A percentile compares a stretch with the other conserved stretches of the same genome.
phyloP scores from a whole-genome alignment of 2,113 vertebrate species.

The Todiramphus chloris region DNA sequence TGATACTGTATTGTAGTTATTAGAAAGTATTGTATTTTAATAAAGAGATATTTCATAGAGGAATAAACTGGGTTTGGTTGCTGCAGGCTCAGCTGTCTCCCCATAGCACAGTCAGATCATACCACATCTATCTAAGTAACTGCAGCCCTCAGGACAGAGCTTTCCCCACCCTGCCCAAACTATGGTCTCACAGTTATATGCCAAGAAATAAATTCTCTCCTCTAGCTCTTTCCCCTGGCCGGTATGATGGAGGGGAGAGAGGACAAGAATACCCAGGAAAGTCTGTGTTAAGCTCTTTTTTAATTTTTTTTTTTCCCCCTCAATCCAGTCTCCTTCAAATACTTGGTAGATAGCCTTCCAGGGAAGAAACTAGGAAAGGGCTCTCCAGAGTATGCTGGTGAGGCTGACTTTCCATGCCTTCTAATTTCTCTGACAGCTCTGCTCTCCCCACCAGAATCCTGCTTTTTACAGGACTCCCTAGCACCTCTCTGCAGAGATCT shows the following conservation, averaged over 20 bases:
- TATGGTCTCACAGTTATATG: neutral
- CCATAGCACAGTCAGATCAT: neutral
- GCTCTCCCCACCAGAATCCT: neutral
- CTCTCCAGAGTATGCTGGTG: neutral
- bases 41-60: slow-evolving; percentile 25
- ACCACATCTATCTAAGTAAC: neutral
- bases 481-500: neutral
- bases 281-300: neutral
- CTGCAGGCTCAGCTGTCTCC: neutral
- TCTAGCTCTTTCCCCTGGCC: neutral
- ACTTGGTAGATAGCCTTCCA: neutral
- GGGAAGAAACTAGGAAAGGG: neutral
- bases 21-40: slow-evolving; percentile 57
- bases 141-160: neutral
- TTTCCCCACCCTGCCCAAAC: neutral
- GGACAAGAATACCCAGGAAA: neutral
- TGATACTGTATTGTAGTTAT: slow-evolving; percentile 15
- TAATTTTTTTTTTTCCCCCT: neutral
- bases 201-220: neutral
- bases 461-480: neutral
- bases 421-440: neutral
- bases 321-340: neutral
- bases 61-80: neutral
- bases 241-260: neutral
- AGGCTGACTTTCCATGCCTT: neutral